These are phyloP conservation scores for Deilephila elpenor DNA, from an alignment of 2,888 invertebrate genomes.

Conservation along the genomic window DNA sequence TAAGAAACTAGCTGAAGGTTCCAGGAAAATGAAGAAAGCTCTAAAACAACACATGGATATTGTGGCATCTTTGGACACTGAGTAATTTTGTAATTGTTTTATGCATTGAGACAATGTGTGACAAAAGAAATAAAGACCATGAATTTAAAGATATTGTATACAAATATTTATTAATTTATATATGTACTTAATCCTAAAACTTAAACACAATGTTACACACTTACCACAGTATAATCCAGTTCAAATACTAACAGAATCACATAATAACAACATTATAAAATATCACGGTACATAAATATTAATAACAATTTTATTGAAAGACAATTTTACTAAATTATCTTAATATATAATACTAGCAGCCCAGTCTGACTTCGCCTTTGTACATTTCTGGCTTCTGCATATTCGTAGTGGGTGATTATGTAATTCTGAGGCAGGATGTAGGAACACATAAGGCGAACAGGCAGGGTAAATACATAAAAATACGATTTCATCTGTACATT, in stretches of 20 bases:
- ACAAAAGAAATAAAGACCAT: conserved; percentile 12
- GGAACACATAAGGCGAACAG: not conserved
- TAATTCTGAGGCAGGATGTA: too few species aligned
- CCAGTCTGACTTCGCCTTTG: too few species aligned
- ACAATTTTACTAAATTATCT: not conserved
- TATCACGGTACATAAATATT: not conserved
- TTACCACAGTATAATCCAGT: conserved; percentile 29
- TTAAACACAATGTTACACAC: not conserved
- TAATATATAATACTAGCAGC: not conserved
- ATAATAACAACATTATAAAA: not conserved
- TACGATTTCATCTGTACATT: not conserved
- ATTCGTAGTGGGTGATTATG: too few species aligned
- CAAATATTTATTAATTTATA: conserved; percentile 10
- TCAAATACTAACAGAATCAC: not conserved
- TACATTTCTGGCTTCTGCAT: too few species aligned
- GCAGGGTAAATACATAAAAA: not conserved
- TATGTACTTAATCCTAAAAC: not conserved
- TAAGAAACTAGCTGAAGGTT: conserved; percentile 57
- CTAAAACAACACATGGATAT: conserved; percentile 79
- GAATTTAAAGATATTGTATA: conserved; percentile 16
- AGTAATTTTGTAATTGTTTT: conserved; percentile 33
- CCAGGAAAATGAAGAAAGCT: conserved; percentile 82
- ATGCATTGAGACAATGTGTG: not conserved
- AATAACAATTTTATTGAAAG: conserved; percentile 5
- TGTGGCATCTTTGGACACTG: conserved; percentile 63